These are phyloP conservation scores for Herminia tarsipennalis DNA, from an alignment of 2,888 invertebrate genomes.

Conservation along the genomic window DNA sequence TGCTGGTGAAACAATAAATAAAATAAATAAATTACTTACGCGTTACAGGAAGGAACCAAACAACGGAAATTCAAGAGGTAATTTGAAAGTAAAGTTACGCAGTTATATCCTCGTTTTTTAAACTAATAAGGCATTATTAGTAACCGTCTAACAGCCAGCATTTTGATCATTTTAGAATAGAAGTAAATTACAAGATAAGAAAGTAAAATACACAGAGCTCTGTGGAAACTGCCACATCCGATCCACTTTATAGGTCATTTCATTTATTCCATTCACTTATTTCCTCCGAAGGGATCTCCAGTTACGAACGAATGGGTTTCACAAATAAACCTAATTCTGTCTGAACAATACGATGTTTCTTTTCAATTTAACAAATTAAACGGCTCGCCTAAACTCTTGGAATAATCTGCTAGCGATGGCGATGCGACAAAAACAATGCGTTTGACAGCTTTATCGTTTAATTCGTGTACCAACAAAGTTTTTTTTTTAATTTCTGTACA, in stretches of 20 bases:
- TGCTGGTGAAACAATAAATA: too few relatives aligned
- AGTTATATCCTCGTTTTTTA: neutral
- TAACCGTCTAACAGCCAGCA: neutral
- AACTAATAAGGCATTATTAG: neutral
- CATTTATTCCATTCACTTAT: constrained; percentile 82
- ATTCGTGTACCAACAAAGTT: too few relatives aligned
- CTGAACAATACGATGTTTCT: constrained; percentile 79
- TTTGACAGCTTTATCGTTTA: too few relatives aligned
- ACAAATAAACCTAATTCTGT: constrained; percentile 80
- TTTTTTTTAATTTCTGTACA: too few relatives aligned
- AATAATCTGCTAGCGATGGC: constrained; percentile 44
- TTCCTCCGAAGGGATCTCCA: constrained; percentile 72
- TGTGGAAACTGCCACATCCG: constrained; percentile 69
- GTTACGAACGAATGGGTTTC: constrained; percentile 78
- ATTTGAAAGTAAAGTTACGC: too few relatives aligned
- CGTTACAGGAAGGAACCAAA: too few relatives aligned
- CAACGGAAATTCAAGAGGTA: too few relatives aligned
- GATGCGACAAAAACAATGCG: constrained; percentile 28
- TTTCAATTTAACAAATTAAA: constrained; percentile 84
- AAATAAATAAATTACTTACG: too few relatives aligned
- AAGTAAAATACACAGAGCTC: constrained; percentile 61
- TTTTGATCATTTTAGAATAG: constrained; percentile 7
- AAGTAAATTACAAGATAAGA: constrained; percentile 40
- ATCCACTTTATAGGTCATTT: constrained; percentile 79
- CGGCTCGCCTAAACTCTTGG: constrained; percentile 49